Evolutionary conservation across 1,140 invertebrate species (phyloP).

Genomic region (Platyura marginata): DNA sequence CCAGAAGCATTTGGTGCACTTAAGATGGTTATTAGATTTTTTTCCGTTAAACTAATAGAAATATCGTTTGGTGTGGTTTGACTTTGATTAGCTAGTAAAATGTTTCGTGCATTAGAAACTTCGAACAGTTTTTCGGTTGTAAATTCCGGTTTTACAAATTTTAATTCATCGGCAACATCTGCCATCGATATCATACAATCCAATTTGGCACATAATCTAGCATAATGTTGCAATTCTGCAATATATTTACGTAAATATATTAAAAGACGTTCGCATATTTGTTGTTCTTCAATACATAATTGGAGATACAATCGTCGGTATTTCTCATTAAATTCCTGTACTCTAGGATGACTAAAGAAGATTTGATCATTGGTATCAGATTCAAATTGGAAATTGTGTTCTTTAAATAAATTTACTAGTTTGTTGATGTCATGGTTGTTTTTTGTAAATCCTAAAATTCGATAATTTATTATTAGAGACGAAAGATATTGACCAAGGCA

Average conservation of each 20-base stretch:
- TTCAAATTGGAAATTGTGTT: too few species aligned
- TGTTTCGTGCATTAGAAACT: constrained; percentile 49
- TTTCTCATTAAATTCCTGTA: constrained; percentile 40
- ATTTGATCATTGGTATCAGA: too few species aligned
- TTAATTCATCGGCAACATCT: constrained; percentile 35
- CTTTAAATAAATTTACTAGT: too few species aligned
- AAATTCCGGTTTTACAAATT: constrained; percentile 42
- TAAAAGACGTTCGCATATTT: constrained; percentile 40
- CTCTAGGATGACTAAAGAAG: too few species aligned
- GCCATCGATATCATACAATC: constrained; percentile 50
- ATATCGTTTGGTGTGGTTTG: constrained; percentile 46
- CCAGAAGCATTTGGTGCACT: constrained; percentile 76
- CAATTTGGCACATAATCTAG: constrained; percentile 37
- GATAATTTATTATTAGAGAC: too few species aligned
- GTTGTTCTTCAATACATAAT: constrained; percentile 43
- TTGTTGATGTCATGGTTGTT: too few species aligned
- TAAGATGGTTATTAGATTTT: constrained; percentile 43
- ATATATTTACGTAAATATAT: constrained; percentile 34
- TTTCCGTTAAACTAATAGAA: constrained; percentile 27
- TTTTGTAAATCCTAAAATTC: too few species aligned
- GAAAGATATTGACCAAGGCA: too few species aligned
- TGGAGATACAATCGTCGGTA: constrained; percentile 43
- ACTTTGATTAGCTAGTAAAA: constrained; percentile 40
- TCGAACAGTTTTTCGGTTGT: constrained; percentile 30
- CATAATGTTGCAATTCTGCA: constrained; percentile 29